Percentiles rank a stretch among this genome's conserved stretches.
phyloP scores from a whole-genome alignment of 2,888 invertebrate species.

The Yponomeuta evonymella region DNA sequence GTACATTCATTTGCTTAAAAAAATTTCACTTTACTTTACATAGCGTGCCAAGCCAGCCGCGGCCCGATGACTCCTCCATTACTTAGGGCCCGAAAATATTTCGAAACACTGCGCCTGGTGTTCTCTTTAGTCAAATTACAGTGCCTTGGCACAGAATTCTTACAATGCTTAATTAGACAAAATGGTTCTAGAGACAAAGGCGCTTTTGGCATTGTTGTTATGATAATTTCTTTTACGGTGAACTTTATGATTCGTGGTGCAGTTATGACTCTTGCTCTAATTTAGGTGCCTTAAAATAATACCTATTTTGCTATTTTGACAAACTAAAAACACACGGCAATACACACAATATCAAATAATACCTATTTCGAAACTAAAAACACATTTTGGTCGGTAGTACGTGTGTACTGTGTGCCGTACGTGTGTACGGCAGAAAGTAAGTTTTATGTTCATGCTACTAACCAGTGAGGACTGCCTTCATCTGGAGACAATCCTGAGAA shows the following conservation, averaged over 20 bases:
- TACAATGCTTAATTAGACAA: constrained; percentile 43
- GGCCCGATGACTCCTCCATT: no score
- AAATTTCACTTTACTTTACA: no score
- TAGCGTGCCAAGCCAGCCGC: no score
- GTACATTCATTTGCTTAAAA: no score
- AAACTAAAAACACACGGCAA: background rate
- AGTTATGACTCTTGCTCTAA: background rate
- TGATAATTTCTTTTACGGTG: constrained; percentile 25
- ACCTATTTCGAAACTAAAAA: background rate
- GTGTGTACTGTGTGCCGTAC: no score
- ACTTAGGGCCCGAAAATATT: background rate
- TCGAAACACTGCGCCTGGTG: background rate
- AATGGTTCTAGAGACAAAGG: constrained; percentile 21
- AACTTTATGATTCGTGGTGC: background rate
- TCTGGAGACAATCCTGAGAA: no score
- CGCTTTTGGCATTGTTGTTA: constrained; percentile 28
- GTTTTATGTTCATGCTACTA: no score
- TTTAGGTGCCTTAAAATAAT: background rate
- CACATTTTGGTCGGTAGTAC: background rate
- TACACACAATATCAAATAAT: no score
- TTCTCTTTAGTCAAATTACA: constrained; percentile 18
- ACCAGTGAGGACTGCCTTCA: no score
- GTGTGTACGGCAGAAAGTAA: no score
- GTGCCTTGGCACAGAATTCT: constrained; percentile 48
- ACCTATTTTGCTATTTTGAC: no score